Evolutionary conservation across 2,797 vertebrate genomes (phyloP).

Genomic region (Ctenopoma multispine): DNA sequence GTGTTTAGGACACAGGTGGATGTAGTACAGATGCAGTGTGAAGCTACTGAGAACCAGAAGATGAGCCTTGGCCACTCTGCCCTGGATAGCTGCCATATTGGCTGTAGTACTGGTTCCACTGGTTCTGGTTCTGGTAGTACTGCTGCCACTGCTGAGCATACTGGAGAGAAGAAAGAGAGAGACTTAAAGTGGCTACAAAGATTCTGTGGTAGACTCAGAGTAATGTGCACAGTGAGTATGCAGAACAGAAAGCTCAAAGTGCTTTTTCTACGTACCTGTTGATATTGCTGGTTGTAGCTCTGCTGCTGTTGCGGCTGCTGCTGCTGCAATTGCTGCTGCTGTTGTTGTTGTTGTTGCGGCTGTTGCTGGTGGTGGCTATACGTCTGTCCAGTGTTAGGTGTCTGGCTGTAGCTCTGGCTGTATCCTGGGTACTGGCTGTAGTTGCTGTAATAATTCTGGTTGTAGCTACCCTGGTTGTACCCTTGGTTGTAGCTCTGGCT

Average conservation of each 20-base stretch:
- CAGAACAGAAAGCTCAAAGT: no score
- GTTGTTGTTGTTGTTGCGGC: conserved; percentile 28
- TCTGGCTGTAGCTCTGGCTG: conserved; percentile 86
- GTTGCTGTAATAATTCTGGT: conserved; percentile 89
- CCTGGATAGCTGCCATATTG: conserved; percentile 89
- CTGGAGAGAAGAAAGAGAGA: conserved; percentile 66
- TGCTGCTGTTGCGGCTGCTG: conserved; percentile 67
- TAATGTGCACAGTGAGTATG: no score
- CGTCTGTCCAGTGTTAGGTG: conserved; percentile 77
- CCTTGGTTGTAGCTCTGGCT: conserved; percentile 83
- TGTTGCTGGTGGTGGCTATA: conserved; percentile 85
- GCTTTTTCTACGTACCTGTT: conserved; percentile 82
- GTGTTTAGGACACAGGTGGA: conserved; percentile 53
- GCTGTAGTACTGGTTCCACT: conserved; percentile 95
- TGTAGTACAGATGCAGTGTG: conserved; percentile 34
- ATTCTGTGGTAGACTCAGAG: no score
- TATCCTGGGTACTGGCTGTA: conserved; percentile 89
- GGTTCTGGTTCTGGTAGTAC: conserved; percentile 95
- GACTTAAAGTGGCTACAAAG: no score
- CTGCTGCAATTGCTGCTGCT: conserved; percentile 38
- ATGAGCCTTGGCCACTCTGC: conserved; percentile 80
- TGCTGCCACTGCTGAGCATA: conserved; percentile 95
- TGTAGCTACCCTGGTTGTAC: conserved; percentile 88
- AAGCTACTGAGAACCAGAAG: conserved; percentile 80
- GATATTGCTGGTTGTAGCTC: conserved; percentile 93